phyloP scores from a whole-genome alignment of 2,113 vertebrate genomes.

The Gallinago media region DNA sequence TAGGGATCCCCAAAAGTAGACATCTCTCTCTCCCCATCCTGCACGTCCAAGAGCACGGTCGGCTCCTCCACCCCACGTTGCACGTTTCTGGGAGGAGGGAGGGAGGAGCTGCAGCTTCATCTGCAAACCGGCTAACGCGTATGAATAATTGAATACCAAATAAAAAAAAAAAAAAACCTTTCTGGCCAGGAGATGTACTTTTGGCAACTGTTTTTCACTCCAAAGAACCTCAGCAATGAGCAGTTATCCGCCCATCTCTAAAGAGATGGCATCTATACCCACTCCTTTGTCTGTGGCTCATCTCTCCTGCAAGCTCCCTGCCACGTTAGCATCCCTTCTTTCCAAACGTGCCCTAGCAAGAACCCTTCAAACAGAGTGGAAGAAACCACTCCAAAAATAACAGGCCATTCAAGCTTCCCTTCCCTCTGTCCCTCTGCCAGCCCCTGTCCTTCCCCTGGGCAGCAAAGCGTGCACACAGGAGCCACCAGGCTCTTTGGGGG shows the following conservation, averaged over 20 bases:
- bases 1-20: background rate
- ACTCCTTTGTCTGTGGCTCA: background rate
- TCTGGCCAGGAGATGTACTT: slow-evolving; percentile 36
- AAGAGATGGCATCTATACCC: background rate
- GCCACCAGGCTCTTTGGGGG: background rate
- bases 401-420: background rate
- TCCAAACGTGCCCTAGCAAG: background rate
- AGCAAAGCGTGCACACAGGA: background rate
- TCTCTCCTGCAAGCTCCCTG: background rate
- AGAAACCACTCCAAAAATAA: background rate
- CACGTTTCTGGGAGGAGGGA: slow-evolving; percentile 24
- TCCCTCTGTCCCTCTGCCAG: background rate
- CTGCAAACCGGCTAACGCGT: slow-evolving; percentile 69
- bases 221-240: background rate
- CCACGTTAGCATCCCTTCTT: background rate
- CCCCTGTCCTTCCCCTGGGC: background rate
- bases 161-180: slow-evolving; percentile 9
- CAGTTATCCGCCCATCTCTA: background rate
- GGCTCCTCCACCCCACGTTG: rapidly evolving
- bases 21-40: background rate
- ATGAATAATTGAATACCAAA: slow-evolving; percentile 74
- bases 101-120: slow-evolving; percentile 62
- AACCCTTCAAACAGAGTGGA: background rate
- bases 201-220: background rate
- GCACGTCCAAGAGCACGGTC: rapidly evolving